Evolutionary conservation across 2,113 vertebrate genomes (phyloP).

Genomic region (Bubalus kerabau): DNA sequence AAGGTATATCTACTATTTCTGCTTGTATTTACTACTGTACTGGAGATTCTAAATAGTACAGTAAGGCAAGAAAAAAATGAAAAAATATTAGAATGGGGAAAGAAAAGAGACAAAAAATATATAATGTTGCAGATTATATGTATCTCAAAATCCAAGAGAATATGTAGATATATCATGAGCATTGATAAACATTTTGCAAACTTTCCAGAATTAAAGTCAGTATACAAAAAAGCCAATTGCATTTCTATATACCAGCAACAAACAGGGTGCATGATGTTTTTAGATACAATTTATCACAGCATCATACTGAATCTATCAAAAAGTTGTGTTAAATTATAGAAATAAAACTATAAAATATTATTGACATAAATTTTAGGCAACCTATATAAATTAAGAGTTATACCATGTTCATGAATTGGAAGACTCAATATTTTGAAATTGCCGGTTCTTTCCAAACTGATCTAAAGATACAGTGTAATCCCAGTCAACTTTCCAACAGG

Average conservation of each 20-base stretch:
- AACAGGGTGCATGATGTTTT: not conserved
- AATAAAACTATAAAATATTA: not conserved
- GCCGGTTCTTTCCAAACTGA: not conserved
- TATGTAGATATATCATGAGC: not conserved
- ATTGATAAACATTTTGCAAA: not conserved
- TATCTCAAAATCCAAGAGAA: not conserved
- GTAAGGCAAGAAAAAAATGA: not conserved
- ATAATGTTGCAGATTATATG: not conserved
- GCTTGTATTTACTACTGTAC: not conserved
- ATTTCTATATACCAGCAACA: not conserved
- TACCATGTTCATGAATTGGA: not conserved
- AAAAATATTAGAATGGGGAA: not conserved
- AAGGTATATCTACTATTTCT: not conserved
- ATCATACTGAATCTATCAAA: not conserved
- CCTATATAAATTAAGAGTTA: not conserved
- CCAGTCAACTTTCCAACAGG: not conserved
- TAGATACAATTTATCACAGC: not conserved
- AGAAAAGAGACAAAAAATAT: not conserved
- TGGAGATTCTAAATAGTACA: not conserved
- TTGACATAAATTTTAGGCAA: not conserved
- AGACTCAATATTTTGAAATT: not conserved
- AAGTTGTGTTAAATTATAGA: not conserved
- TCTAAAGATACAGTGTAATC: not conserved
- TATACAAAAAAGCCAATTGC: not conserved
- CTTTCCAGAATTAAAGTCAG: not conserved